Percentiles rank a stretch among this genome's conserved stretches.
Evolutionary conservation across 2,113 vertebrate species (phyloP).

Genomic region (Sterrhoptilus dennistouni): DNA sequence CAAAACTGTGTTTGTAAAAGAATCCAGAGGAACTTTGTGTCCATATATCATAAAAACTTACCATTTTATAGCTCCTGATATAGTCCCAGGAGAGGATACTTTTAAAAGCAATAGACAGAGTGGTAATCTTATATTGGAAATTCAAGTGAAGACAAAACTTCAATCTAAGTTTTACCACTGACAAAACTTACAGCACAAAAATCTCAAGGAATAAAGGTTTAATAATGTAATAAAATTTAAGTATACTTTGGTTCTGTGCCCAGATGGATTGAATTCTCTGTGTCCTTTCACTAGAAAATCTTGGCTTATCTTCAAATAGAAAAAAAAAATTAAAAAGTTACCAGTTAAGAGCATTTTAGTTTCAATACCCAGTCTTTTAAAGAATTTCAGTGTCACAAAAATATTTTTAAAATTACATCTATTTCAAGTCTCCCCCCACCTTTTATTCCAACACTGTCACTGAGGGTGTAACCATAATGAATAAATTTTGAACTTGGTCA

Average conservation of each 20-base stretch:
- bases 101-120: background rate
- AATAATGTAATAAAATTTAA: background rate
- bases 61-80: background rate
- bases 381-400: background rate
- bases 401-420: background rate
- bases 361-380: background rate
- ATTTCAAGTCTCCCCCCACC: fast-evolving
- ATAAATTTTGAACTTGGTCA: background rate
- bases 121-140: background rate
- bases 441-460: background rate
- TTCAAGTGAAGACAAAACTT: background rate
- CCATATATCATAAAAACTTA: background rate
- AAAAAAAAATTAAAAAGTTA: background rate
- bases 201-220: background rate
- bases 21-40: background rate
- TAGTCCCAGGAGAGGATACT: background rate
- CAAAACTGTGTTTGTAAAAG: background rate
- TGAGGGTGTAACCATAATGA: background rate
- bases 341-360: background rate
- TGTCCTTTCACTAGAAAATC: background rate
- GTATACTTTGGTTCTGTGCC: background rate
- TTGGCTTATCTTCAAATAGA: background rate
- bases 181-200: background rate
- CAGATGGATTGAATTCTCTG: background rate
- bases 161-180: background rate